Percentiles rank a stretch among this genome's conserved stretches.
phyloP scores from a whole-genome alignment of 2,797 vertebrate genomes.

The Pachyuromys duprasi region DNA sequence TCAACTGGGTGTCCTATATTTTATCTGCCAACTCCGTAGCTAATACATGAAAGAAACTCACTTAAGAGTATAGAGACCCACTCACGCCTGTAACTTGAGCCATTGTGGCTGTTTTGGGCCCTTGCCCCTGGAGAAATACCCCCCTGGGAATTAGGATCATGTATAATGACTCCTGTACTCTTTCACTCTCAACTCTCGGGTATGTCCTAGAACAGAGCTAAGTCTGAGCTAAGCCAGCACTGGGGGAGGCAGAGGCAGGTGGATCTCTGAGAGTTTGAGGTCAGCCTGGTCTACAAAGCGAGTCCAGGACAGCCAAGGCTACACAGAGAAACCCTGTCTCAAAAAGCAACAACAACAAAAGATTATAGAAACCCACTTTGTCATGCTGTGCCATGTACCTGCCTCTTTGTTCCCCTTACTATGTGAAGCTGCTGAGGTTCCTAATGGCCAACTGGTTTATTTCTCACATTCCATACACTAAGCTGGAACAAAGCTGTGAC shows the following conservation, averaged over 20 bases:
- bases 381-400: neutral
- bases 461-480: neutral
- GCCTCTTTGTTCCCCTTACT: too few relatives aligned
- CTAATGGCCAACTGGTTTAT: slow-evolving; percentile 17
- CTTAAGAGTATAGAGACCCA: neutral
- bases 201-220: neutral
- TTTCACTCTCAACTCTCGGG: neutral
- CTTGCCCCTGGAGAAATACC: neutral
- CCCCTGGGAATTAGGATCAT: neutral
- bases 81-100: neutral
- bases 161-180: neutral
- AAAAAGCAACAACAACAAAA: too few relatives aligned
- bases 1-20: neutral
- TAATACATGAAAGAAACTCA: neutral
- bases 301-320: too few relatives aligned
- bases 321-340: too few relatives aligned
- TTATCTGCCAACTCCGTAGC: neutral
- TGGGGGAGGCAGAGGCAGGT: too few relatives aligned
- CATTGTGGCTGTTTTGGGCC: neutral
- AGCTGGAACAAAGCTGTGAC: neutral
- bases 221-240: neutral
- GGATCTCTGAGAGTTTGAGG: too few relatives aligned
- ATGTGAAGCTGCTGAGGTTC: neutral
- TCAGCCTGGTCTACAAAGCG: too few relatives aligned
- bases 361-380: neutral